These are phyloP conservation scores for Pseudomugil tenellus DNA, from an alignment of 2,797 vertebrate species.

Conservation along the genomic window DNA sequence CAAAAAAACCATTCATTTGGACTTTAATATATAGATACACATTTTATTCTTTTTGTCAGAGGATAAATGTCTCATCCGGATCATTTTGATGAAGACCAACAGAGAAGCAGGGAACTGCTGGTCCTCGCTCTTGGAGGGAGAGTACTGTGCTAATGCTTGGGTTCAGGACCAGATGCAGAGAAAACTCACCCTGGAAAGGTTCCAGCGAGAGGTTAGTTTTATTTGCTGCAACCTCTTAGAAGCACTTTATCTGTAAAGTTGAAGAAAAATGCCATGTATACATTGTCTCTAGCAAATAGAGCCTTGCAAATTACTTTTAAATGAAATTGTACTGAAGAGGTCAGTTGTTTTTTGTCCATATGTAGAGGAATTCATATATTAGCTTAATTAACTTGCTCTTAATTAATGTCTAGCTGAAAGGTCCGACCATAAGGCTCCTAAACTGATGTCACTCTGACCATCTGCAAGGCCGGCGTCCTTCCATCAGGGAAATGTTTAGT, in stretches of 20 bases:
- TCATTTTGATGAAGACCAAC: conserved; percentile 94
- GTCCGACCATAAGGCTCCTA: too few relatives aligned
- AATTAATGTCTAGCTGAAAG: too few relatives aligned
- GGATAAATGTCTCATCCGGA: conserved; percentile 92
- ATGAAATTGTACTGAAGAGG: background rate
- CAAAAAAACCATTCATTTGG: background rate
- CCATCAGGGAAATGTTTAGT: too few relatives aligned
- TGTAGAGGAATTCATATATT: too few relatives aligned
- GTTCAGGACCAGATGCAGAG: conserved; percentile 98
- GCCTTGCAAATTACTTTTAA: background rate
- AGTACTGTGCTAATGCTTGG: conserved; percentile 93
- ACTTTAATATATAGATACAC: background rate
- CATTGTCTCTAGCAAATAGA: too few relatives aligned
- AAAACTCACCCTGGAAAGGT: conserved; percentile 95
- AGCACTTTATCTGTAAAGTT: too few relatives aligned
- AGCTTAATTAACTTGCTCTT: too few relatives aligned
- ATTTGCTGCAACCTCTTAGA: background rate
- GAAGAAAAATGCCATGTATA: too few relatives aligned
- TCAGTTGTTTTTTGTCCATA: background rate
- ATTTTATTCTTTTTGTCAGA: conserved; percentile 73
- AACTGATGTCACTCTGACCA: too few relatives aligned
- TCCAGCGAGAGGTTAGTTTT: conserved; percentile 92
- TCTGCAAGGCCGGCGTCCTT: too few relatives aligned
- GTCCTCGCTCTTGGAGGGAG: conserved; percentile 93
- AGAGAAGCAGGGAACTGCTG: conserved; percentile 96